Evolutionary conservation across 2,113 vertebrate genomes (phyloP).

Genomic region (Python bivittatus): DNA sequence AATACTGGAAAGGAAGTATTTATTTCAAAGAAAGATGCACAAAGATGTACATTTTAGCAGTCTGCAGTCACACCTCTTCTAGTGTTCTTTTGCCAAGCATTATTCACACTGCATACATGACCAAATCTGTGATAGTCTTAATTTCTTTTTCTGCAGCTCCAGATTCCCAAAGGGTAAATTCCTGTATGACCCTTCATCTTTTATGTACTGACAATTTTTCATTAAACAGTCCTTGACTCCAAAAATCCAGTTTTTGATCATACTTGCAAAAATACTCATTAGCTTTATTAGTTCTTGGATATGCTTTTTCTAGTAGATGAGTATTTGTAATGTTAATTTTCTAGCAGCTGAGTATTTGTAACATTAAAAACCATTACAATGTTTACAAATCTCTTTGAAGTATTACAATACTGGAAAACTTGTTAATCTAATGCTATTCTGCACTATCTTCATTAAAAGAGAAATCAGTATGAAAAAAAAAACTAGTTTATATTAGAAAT

Average conservation of each 20-base stretch:
- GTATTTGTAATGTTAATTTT: background rate
- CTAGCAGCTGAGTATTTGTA: background rate
- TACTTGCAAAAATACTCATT: background rate
- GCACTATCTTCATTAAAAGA: too few species aligned
- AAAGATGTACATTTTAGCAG: background rate
- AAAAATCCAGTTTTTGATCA: background rate
- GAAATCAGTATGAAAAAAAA: background rate
- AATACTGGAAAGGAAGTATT: background rate
- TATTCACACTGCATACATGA: background rate
- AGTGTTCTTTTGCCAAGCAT: too few species aligned
- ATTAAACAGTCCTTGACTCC: background rate
- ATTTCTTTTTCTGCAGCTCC: background rate
- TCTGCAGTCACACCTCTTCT: background rate
- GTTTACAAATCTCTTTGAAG: background rate
- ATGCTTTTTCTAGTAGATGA: background rate
- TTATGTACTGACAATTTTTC: background rate
- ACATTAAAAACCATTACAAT: too few species aligned
- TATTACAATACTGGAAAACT: background rate
- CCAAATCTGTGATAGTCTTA: background rate
- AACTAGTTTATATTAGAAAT: background rate
- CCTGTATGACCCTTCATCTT: background rate
- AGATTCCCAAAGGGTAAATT: background rate
- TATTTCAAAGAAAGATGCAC: background rate
- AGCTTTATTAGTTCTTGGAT: constrained; percentile 3
- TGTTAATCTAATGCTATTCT: background rate